Evolutionary conservation across 1,140 invertebrate species (phyloP), one percentile per base, ranked within the genome.

Genomic region (Carposina sasakii): DNA sequence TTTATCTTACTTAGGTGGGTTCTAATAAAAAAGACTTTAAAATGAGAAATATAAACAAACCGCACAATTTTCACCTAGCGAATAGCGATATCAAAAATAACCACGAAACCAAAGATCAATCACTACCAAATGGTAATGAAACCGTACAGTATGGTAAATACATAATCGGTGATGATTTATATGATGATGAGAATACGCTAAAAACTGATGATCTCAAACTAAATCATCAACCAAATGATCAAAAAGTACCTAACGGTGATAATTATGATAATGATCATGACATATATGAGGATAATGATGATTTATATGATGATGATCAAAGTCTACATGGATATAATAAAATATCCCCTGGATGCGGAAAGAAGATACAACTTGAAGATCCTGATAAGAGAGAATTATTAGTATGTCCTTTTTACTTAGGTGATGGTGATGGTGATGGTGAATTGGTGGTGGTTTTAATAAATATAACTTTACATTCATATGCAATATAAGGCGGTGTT

Each of bases 331-430:
- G 78, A 13, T 83, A 81, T 44, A 51, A 69, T 26, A 70, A 71
- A 49, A 75, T 74, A 23, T 56, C 69, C 2, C 47, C 63, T 0
- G 71, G 76, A 3, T 81, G 74, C 48, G 61, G 59, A 8, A 31
- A 72, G 20, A 54, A 67, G 5, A 78, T 81, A 52, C 76, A 83
- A 46, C 44, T 81, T 13, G 79, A 83, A 44, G 69, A 79, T 61
- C 71, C 74, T 4, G 47, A 77, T 54, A 78, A 79, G 19, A 83
- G 71, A 28, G 79, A 83, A 45, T 41, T 56, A 23, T 63, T 83
- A 39, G 79, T 83, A 78, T 66, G 78, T 39, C 4, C 9, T 65
- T 21, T 39, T 47, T 52, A n/a, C n/a, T n/a, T 48, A 40, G 2
- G 10, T 50, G 39, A 39, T 30, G 63, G 66, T 73, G 66, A 26